phyloP scores from a whole-genome alignment of 2,797 vertebrate species.

The Emydoidea blandingii region DNA sequence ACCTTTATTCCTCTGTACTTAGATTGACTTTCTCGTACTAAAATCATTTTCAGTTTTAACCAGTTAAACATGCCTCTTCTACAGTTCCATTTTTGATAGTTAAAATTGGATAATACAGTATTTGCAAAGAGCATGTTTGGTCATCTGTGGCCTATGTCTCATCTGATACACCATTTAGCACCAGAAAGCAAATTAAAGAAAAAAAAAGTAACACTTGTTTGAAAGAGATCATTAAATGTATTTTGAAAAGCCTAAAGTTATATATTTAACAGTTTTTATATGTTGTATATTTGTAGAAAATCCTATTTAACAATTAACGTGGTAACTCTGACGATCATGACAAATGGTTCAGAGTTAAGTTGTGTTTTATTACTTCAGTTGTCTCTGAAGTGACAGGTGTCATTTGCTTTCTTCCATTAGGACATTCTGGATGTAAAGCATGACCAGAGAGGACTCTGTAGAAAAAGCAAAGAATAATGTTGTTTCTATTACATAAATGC shows the following conservation, averaged over 20 bases:
- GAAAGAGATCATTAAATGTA: slow-evolving; percentile 99
- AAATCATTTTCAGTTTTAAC: slow-evolving; percentile 94
- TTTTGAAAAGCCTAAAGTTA: slow-evolving; percentile 99
- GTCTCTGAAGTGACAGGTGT: slow-evolving; percentile 87
- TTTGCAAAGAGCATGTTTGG: slow-evolving; percentile 89
- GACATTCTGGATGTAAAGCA: slow-evolving; percentile 85
- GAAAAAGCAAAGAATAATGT: slow-evolving; percentile 80
- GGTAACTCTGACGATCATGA: slow-evolving; percentile 89
- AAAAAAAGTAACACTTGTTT: slow-evolving; percentile 86
- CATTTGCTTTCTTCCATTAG: slow-evolving; percentile 82
- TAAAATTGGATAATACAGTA: slow-evolving; percentile 86
- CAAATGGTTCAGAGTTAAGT: slow-evolving; percentile 86
- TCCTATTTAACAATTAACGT: slow-evolving; percentile 95
- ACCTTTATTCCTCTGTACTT: slow-evolving; percentile 87
- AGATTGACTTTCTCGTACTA: slow-evolving; percentile 87
- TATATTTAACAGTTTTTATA: slow-evolving; percentile 99
- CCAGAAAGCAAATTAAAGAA: slow-evolving; percentile 83
- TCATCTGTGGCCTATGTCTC: slow-evolving; percentile 83
- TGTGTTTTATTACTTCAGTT: slow-evolving; percentile 92
- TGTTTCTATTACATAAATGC: slow-evolving; percentile 86
- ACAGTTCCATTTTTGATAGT: slow-evolving; percentile 92
- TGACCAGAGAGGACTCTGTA: slow-evolving; percentile 81
- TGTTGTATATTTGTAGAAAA: slow-evolving; percentile 99
- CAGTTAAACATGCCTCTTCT: slow-evolving; percentile 84
- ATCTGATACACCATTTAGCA: slow-evolving; percentile 85